phyloP scores from a whole-genome alignment of 2,113 vertebrate species.

The Ceuthmochares aereus region DNA sequence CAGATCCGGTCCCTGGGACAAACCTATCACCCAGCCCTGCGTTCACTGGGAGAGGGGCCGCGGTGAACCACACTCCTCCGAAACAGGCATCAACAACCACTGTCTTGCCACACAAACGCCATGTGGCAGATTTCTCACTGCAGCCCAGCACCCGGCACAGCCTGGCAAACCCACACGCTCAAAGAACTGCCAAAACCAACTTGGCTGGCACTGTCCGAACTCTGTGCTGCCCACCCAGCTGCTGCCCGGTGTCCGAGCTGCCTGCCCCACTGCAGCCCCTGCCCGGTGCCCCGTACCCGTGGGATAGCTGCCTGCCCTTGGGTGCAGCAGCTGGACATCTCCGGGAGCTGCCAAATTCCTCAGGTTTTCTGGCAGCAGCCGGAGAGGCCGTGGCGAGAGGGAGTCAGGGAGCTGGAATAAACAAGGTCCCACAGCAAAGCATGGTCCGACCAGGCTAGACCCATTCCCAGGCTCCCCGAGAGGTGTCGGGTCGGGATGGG shows the following conservation, averaged over 20 bases:
- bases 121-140: rapidly evolving
- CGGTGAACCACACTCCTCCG: neutral
- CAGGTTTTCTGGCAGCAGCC: neutral
- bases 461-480: neutral
- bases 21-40: neutral
- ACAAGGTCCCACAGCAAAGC: neutral
- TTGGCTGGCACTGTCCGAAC: rapidly evolving
- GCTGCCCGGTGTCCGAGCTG: no score
- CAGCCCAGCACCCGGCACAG: rapidly evolving
- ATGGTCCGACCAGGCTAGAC: neutral
- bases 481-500: neutral
- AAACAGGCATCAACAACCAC: rapidly evolving
- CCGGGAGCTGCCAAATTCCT: slow-evolving; percentile 27
- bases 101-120: rapidly evolving
- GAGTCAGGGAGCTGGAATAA: neutral
- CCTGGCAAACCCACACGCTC: rapidly evolving
- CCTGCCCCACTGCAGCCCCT: neutral
- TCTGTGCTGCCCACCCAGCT: no score
- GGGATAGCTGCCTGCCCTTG: neutral
- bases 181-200: rapidly evolving
- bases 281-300: neutral
- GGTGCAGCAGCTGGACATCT: neutral
- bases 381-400: neutral
- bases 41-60: no score
- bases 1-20: rapidly evolving